phyloP scores from a whole-genome alignment of 2,113 vertebrate genomes.

The Planiliza haematocheilus region DNA sequence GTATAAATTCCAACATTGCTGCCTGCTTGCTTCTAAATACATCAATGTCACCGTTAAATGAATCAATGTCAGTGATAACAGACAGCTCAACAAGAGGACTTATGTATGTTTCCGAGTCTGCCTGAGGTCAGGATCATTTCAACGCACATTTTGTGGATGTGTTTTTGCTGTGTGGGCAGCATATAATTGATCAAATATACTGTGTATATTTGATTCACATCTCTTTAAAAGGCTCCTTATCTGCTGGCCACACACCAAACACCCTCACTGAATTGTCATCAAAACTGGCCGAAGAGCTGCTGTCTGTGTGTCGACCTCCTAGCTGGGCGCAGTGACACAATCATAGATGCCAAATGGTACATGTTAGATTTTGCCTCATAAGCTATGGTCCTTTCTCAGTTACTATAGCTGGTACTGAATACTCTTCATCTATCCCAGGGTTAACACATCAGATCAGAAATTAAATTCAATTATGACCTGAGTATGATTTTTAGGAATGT shows the following conservation, averaged over 20 bases:
- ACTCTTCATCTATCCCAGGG: too few relatives aligned
- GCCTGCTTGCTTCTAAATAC: not conserved
- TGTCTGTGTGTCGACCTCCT: constrained; percentile 22
- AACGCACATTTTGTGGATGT: constrained; percentile 19
- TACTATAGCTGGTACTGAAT: too few relatives aligned
- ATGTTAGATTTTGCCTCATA: constrained; percentile 10
- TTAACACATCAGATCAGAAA: too few relatives aligned
- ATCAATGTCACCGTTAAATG: not conserved
- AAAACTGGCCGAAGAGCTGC: constrained; percentile 37
- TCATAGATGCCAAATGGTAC: not conserved
- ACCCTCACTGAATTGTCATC: constrained; percentile 44
- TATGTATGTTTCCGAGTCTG: not conserved
- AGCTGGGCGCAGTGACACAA: not conserved
- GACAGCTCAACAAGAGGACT: not conserved
- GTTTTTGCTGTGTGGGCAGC: constrained; percentile 12
- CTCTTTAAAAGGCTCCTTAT: constrained; percentile 42
- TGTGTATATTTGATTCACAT: constrained; percentile 34
- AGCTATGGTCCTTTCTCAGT: not conserved
- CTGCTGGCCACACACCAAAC: constrained; percentile 43
- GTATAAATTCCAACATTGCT: constrained; percentile 1
- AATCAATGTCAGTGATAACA: constrained; percentile 14
- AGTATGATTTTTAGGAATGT: too few relatives aligned
- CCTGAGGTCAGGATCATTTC: not conserved
- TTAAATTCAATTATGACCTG: too few relatives aligned
- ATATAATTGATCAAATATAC: constrained; percentile 9